Evolutionary conservation across 2,113 vertebrate genomes (phyloP).

Genomic region (Chlorodrepanis virens): DNA sequence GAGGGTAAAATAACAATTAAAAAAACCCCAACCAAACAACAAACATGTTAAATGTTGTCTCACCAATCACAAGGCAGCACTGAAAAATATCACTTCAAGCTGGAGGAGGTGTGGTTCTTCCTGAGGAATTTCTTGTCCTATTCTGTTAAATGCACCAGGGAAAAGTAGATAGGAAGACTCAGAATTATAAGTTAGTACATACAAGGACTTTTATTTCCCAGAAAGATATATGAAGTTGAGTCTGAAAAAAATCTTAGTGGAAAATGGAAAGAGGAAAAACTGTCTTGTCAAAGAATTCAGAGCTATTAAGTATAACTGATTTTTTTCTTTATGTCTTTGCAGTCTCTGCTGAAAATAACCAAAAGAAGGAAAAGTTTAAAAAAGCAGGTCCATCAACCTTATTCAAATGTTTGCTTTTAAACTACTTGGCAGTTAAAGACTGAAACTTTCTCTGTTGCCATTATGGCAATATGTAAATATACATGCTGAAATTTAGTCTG

Average conservation of each 20-base stretch:
- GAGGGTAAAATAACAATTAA: background rate
- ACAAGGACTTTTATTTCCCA: background rate
- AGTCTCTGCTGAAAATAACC: background rate
- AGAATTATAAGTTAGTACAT: background rate
- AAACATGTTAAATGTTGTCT: background rate
- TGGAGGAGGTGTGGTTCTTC: background rate
- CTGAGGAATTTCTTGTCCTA: background rate
- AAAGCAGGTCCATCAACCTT: background rate
- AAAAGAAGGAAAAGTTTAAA: background rate
- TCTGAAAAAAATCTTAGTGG: background rate
- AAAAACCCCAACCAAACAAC: background rate
- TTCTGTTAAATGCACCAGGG: background rate
- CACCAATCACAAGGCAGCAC: background rate
- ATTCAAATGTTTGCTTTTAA: background rate
- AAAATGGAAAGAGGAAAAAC: background rate
- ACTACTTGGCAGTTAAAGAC: background rate
- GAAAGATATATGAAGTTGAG: background rate
- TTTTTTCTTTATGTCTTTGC: background rate
- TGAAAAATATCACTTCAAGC: conserved; percentile 28
- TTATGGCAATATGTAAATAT: background rate
- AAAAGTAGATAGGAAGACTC: background rate
- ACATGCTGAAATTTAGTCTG: background rate
- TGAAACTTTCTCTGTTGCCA: background rate
- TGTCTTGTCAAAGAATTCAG: background rate
- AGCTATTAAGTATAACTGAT: background rate